These are phyloP conservation scores for Tiphia femorata DNA, from an alignment of 2,888 invertebrate genomes.

Conservation along the genomic window DNA sequence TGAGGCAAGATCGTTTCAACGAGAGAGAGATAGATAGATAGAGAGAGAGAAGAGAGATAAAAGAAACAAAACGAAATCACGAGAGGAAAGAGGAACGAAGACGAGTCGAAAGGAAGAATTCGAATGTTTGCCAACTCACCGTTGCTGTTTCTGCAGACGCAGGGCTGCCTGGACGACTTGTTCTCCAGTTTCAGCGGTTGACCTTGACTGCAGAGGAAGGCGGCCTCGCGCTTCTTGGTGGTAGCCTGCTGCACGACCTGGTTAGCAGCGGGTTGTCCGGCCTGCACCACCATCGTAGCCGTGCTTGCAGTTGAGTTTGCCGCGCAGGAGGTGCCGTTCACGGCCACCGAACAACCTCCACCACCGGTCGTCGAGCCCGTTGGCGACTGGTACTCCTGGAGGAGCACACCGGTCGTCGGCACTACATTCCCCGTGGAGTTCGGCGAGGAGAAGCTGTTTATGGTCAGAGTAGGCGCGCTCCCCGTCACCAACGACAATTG, in stretches of 20 bases:
- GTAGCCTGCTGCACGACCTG: conserved; percentile 44
- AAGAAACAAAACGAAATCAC: too few species aligned
- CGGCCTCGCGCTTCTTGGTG: conserved; percentile 59
- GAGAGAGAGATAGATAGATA: too few species aligned
- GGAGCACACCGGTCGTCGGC: conserved; percentile 58
- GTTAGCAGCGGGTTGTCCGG: conserved; percentile 45
- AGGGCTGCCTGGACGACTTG: conserved; percentile 59
- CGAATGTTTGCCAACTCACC: conserved; percentile 50
- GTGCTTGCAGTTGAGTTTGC: conserved; percentile 52
- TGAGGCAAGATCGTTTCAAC: too few species aligned
- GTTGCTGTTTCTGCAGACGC: conserved; percentile 61
- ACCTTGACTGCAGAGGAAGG: conserved; percentile 61
- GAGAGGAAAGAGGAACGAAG: too few species aligned
- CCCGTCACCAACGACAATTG: conserved; percentile 62
- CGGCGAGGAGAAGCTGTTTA: conserved; percentile 62
- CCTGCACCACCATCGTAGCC: conserved; percentile 56
- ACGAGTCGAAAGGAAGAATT: neutral
- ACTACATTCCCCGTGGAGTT: conserved; percentile 54
- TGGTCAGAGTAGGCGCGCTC: conserved; percentile 57
- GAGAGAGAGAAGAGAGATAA: neutral
- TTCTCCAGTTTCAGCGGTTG: conserved; percentile 65
- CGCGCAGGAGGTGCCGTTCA: conserved; percentile 56
- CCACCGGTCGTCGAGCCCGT: conserved; percentile 70
- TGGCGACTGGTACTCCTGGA: conserved; percentile 70
- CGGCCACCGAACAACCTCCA: conserved; percentile 69